Conservation (phyloP, 2,888 invertebrate species). For the Trichogramma dendrolimi region DNA sequence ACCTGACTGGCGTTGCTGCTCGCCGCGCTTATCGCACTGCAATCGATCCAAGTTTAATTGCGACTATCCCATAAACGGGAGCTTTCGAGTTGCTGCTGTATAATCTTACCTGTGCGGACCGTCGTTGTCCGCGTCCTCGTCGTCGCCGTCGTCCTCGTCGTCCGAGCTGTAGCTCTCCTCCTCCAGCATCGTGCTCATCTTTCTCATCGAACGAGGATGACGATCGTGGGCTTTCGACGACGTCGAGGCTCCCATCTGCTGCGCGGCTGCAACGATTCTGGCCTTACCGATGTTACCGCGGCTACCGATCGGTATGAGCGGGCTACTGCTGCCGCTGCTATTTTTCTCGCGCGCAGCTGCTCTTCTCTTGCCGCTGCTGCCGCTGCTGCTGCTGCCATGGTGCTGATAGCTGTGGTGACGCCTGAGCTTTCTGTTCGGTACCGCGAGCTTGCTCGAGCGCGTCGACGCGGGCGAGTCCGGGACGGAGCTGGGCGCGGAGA, state of each 20-base stretch:
- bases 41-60: not conserved
- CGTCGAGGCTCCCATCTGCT: not conserved
- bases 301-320: not conserved
- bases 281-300: slow-evolving; percentile 6
- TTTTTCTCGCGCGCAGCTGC: slow-evolving; percentile 20
- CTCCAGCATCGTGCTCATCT: slow-evolving; percentile 49
- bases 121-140: slow-evolving; percentile 37
- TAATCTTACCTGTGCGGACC: slow-evolving; percentile 23
- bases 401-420: slow-evolving; percentile 5
- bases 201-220: slow-evolving; percentile 22
- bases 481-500: slow-evolving; percentile 11
- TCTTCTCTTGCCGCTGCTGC: slow-evolving; percentile 20
- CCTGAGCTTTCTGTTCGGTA: not conserved
- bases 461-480: not conserved
- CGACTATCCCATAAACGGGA: too few relatives aligned
- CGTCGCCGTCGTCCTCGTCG: too few relatives aligned
- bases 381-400: slow-evolving; percentile 24
- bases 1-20: slow-evolving; percentile 32
- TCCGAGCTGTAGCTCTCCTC: slow-evolving; percentile 34
- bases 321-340: slow-evolving; percentile 20
- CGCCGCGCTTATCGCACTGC: slow-evolving; percentile 20
- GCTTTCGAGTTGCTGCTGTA: too few relatives aligned
- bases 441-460: too few relatives aligned
- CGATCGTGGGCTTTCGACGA: slow-evolving; percentile 7
- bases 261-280: not conserved